Percentiles rank a stretch among this genome's conserved stretches.
Evolutionary conservation across 1,140 invertebrate genomes (phyloP).

Genomic region (Leptoteleia sp.): DNA sequence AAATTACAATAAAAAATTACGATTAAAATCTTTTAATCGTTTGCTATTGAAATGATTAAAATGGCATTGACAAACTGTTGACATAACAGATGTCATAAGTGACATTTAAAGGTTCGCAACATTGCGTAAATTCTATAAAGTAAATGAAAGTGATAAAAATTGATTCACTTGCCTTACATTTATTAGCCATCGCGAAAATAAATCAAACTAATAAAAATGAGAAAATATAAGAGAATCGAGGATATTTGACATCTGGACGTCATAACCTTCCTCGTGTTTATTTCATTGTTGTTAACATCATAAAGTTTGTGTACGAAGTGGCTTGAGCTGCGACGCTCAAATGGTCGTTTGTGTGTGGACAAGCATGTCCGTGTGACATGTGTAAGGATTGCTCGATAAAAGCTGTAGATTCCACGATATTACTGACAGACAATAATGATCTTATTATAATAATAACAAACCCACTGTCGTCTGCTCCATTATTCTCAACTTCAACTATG

Average conservation of each 20-base stretch:
- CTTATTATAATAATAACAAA: conserved; percentile 37
- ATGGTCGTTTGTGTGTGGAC: neutral
- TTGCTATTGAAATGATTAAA: no score
- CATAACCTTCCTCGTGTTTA: conserved; percentile 62
- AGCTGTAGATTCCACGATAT: conserved; percentile 7
- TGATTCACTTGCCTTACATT: conserved; percentile 52
- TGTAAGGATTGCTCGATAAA: conserved; percentile 19
- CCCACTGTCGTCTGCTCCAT: conserved; percentile 33
- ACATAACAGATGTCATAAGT: conserved; percentile 25
- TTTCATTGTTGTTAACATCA: conserved; percentile 46
- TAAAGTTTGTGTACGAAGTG: conserved; percentile 1
- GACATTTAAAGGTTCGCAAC: conserved; percentile 12
- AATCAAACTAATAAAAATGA: conserved; percentile 48
- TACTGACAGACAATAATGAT: conserved; percentile 44
- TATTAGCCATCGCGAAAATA: conserved; percentile 57
- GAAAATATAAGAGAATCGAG: conserved; percentile 49
- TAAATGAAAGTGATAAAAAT: neutral
- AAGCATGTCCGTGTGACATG: conserved; percentile 28
- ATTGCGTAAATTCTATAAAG: neutral
- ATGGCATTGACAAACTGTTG: no score
- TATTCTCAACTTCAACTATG: neutral
- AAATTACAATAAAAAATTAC: no score
- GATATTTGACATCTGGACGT: conserved; percentile 57
- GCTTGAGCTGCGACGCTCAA: conserved; percentile 2
- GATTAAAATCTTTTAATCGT: no score